These are phyloP conservation scores for Clunio marinus DNA, from an alignment of 2,888 invertebrate genomes.

Conservation along the genomic window DNA sequence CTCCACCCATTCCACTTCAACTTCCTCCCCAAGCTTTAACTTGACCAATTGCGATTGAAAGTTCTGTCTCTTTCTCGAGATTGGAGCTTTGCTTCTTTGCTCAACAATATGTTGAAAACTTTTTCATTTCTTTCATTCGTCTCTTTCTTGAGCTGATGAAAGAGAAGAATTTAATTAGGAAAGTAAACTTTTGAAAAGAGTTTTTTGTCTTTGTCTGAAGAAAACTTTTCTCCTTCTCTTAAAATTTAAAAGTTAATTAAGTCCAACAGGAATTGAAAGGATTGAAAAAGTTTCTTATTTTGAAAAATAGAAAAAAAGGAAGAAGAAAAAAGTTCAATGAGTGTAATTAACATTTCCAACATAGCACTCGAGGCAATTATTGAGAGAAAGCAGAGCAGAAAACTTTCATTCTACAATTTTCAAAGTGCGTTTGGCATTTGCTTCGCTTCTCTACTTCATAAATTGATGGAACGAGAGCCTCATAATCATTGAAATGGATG, in stretches of 20 bases:
- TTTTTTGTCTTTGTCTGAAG: background rate
- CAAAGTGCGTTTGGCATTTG: slow-evolving; percentile 5
- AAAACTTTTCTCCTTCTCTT: background rate
- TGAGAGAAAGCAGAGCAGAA: too few species aligned
- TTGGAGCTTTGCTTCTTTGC: too few species aligned
- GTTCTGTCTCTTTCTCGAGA: background rate
- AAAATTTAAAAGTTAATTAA: background rate
- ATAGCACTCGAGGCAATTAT: too few species aligned
- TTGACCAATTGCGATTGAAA: background rate
- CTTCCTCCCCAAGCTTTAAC: background rate
- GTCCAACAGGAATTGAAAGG: background rate
- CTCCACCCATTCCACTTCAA: background rate
- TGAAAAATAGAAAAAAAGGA: too few species aligned
- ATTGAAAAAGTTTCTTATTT: too few species aligned
- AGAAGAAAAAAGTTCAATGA: too few species aligned
- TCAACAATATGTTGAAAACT: background rate
- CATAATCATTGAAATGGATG: too few species aligned
- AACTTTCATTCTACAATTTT: background rate
- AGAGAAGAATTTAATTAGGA: background rate
- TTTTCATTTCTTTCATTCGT: background rate
- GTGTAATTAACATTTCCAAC: too few species aligned
- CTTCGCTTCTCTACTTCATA: background rate
- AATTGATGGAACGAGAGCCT: background rate
- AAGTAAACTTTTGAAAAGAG: too few species aligned
- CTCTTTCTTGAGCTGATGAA: background rate